Conservation (phyloP, 2,888 invertebrate genomes). For the Acholoe squamosa region DNA sequence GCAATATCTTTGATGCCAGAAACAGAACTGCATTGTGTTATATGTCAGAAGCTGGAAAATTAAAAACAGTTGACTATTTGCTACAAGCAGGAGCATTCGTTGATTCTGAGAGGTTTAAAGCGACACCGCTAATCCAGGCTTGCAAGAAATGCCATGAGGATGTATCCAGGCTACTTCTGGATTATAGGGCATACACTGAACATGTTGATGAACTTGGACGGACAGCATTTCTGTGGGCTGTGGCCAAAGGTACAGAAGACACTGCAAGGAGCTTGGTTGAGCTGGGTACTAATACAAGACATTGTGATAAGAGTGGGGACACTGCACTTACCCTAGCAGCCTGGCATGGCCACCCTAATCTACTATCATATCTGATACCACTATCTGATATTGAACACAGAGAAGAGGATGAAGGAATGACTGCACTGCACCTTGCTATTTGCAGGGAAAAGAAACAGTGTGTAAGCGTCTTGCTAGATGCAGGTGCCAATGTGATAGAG, state of each 20-base stretch:
- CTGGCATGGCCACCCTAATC: conserved; percentile 65
- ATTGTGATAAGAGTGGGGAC: conserved; percentile 64
- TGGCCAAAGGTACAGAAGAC: conserved; percentile 63
- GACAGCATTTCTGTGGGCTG: conserved; percentile 67
- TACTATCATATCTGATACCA: conserved; percentile 62
- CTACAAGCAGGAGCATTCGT: conserved; percentile 63
- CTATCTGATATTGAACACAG: conserved; percentile 66
- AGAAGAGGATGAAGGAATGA: conserved; percentile 69
- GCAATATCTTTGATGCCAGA: conserved; percentile 57
- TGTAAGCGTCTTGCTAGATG: conserved; percentile 64
- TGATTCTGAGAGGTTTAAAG: conserved; percentile 54
- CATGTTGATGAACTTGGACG: conserved; percentile 62
- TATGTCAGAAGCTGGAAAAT: conserved; percentile 53
- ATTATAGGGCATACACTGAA: conserved; percentile 57
- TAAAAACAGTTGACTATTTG: conserved; percentile 42
- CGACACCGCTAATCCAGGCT: conserved; percentile 68
- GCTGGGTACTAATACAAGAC: conserved; percentile 59
- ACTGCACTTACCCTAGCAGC: conserved; percentile 67
- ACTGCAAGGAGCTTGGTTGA: conserved; percentile 58
- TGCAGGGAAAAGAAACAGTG: conserved; percentile 61
- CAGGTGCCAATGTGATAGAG: conserved; percentile 63
- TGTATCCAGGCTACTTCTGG: conserved; percentile 64
- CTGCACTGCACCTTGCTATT: conserved; percentile 68
- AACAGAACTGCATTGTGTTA: conserved; percentile 62
- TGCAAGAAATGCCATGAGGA: conserved; percentile 63